Percentiles rank a stretch among this genome's conserved stretches.
phyloP scores from a whole-genome alignment of 2,888 invertebrate genomes.

The Choristoneura rosaceana region DNA sequence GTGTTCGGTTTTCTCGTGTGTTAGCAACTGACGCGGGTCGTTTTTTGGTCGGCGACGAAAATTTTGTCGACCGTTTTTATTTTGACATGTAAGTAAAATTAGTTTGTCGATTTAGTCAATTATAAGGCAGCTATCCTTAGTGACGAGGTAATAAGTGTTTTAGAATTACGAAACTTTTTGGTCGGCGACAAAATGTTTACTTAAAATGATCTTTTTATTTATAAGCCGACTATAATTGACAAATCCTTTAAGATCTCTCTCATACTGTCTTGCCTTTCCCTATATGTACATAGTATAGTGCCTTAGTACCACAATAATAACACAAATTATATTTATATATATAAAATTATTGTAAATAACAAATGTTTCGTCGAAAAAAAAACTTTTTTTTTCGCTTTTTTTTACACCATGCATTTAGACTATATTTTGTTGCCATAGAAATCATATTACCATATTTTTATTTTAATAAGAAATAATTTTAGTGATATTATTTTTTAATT shows the following conservation, averaged over 20 bases:
- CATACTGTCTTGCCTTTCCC: slow-evolving; percentile 35
- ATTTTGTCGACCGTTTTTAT: neutral
- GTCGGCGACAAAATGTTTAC: neutral
- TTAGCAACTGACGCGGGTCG: neutral
- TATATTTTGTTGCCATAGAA: slow-evolving; percentile 31
- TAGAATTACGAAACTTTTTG: neutral
- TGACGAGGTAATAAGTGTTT: neutral
- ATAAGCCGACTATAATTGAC: slow-evolving; percentile 18
- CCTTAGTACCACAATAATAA: slow-evolving; percentile 40
- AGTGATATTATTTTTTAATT: slow-evolving; percentile 41
- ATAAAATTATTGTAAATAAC: slow-evolving; percentile 27
- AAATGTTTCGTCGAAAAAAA: neutral
- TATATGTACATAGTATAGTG: slow-evolving; percentile 38
- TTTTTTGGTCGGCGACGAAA: neutral
- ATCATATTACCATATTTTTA: slow-evolving; percentile 38
- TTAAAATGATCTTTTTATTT: neutral
- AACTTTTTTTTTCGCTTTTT: slow-evolving; percentile 13
- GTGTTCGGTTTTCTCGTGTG: neutral
- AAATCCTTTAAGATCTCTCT: slow-evolving; percentile 23
- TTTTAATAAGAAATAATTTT: slow-evolving; percentile 21
- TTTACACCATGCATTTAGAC: slow-evolving; percentile 39
- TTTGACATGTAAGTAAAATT: neutral
- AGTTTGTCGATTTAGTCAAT: neutral
- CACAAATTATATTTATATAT: slow-evolving; percentile 33
- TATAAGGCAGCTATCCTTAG: neutral